These are phyloP conservation scores for Bombus confusus DNA, from an alignment of 1,140 invertebrate genomes.

Conservation along the genomic window DNA sequence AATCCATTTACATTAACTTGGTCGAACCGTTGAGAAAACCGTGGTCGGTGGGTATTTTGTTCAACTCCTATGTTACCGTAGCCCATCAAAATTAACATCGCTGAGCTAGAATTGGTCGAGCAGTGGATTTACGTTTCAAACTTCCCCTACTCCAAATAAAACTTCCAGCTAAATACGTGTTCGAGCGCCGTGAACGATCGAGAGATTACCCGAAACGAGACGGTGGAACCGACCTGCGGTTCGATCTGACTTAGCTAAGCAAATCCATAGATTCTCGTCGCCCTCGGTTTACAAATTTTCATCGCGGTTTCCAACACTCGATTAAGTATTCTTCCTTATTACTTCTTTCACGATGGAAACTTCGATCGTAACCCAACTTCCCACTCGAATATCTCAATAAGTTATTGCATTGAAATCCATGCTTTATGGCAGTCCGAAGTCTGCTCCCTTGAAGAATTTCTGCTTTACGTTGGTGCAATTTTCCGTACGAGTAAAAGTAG, in stretches of 20 bases:
- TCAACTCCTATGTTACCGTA: background rate
- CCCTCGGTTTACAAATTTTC: background rate
- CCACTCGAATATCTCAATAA: background rate
- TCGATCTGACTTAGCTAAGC: background rate
- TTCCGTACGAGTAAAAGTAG: no score
- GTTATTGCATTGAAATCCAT: background rate
- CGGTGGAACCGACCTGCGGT: background rate
- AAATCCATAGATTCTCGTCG: background rate
- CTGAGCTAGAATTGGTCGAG: background rate
- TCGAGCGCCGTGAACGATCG: background rate
- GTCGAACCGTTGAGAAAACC: background rate
- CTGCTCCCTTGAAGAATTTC: no score
- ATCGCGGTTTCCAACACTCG: background rate
- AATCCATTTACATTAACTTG: background rate
- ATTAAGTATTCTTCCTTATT: background rate
- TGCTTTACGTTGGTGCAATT: background rate
- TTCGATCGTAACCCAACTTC: background rate
- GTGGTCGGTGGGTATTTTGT: background rate
- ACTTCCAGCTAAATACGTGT: slow-evolving; percentile 20
- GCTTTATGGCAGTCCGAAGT: background rate
- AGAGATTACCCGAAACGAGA: slow-evolving; percentile 7
- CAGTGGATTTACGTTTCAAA: slow-evolving; percentile 12
- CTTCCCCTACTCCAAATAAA: slow-evolving; percentile 27
- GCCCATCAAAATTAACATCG: background rate
- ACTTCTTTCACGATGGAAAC: background rate